A percentile compares a stretch with the other conserved stretches of the same genome.
Evolutionary conservation across 2,888 invertebrate genomes (phyloP).

Genomic region (Pecten maximus): DNA sequence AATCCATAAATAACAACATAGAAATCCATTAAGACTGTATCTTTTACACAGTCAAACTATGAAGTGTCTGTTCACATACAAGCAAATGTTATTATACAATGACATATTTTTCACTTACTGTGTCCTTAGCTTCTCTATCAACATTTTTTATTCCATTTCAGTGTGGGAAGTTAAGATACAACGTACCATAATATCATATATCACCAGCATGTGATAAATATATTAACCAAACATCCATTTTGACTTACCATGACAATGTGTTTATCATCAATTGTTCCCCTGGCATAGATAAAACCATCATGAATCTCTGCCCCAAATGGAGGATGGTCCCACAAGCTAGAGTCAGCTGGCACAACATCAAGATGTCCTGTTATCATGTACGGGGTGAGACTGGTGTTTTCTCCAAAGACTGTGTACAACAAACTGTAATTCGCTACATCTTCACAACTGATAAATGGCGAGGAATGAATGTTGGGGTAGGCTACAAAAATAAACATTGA

Average conservation of each 20-base stretch:
- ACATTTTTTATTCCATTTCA: too few species aligned
- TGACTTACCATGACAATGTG: slow-evolving; percentile 83
- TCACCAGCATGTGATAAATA: background rate
- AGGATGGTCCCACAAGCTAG: slow-evolving; percentile 76
- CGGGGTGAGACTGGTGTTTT: slow-evolving; percentile 80
- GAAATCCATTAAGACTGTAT: too few species aligned
- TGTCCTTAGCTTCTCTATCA: too few species aligned
- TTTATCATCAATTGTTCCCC: slow-evolving; percentile 84
- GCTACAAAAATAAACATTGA: slow-evolving; percentile 62
- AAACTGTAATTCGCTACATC: slow-evolving; percentile 82
- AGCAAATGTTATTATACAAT: too few species aligned
- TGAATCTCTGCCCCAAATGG: slow-evolving; percentile 83
- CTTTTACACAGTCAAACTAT: too few species aligned
- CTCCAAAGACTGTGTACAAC: slow-evolving; percentile 83
- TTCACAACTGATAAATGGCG: slow-evolving; percentile 72
- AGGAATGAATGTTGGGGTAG: slow-evolving; percentile 72
- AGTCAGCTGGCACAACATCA: slow-evolving; percentile 84
- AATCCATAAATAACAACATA: too few species aligned
- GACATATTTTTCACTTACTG: too few species aligned
- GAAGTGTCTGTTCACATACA: too few species aligned
- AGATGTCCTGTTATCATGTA: slow-evolving; percentile 84
- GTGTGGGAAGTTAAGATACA: too few species aligned
- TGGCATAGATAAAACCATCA: slow-evolving; percentile 83
- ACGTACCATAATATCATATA: too few species aligned
- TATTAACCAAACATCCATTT: background rate